Conservation (phyloP, 2,797 vertebrate species). For the Alcedo quadribrachys region DNA sequence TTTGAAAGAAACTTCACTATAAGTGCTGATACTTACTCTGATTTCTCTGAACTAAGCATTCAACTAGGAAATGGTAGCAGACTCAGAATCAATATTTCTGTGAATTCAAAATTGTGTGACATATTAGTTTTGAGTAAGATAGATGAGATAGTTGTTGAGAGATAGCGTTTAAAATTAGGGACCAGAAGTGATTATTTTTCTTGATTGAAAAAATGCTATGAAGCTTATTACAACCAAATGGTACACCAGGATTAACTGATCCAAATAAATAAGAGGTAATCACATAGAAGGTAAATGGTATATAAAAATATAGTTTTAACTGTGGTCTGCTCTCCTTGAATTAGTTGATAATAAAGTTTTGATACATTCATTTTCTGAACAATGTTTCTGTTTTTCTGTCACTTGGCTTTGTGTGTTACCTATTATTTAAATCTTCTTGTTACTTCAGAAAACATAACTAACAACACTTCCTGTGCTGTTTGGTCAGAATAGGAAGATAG, state of each 20-base stretch:
- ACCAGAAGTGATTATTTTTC: conserved; percentile 50
- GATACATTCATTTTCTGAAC: background rate
- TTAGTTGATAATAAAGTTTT: background rate
- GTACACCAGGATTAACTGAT: conserved; percentile 14
- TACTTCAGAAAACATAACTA: background rate
- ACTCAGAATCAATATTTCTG: background rate
- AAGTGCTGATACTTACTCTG: background rate
- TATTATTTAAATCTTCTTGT: background rate
- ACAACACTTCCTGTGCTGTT: background rate
- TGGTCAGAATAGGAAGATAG: background rate
- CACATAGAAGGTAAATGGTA: background rate
- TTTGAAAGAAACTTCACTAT: background rate
- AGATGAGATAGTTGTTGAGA: conserved; percentile 22
- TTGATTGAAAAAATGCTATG: conserved; percentile 40
- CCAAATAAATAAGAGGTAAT: conserved; percentile 9
- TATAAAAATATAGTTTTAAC: background rate
- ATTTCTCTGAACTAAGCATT: background rate
- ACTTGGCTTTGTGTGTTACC: background rate
- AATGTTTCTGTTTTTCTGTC: background rate
- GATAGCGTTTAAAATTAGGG: conserved; percentile 20
- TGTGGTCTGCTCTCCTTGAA: background rate
- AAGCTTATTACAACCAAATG: conserved; percentile 23
- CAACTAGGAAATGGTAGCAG: background rate
- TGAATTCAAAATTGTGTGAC: background rate
- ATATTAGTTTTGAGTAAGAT: conserved; percentile 49